Evolutionary conservation across 2,797 vertebrate genomes (phyloP).

Genomic region (Myoxocephalus aenaeus): DNA sequence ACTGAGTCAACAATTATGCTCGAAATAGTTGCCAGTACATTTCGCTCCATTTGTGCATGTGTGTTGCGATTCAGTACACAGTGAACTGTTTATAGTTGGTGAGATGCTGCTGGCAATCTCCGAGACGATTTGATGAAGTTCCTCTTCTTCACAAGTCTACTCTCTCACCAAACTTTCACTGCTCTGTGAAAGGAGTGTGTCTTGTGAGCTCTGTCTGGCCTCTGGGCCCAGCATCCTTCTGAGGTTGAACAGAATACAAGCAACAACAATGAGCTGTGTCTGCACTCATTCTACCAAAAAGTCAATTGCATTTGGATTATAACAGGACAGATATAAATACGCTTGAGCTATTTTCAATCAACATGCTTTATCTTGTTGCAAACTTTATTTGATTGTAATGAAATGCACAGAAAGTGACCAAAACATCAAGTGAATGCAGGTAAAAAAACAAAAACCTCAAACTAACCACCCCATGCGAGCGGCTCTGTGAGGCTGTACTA

Average conservation of each 20-base stretch:
- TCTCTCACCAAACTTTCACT: slow-evolving; percentile 34
- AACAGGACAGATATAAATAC: slow-evolving; percentile 18
- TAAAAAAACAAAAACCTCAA: not conserved
- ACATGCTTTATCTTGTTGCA: not conserved
- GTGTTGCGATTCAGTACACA: slow-evolving; percentile 9
- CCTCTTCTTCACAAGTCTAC: slow-evolving; percentile 14
- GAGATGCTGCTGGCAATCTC: slow-evolving; percentile 42
- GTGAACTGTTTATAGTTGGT: slow-evolving; percentile 29
- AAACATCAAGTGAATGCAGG: slow-evolving; percentile 1
- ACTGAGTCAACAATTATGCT: slow-evolving; percentile 35
- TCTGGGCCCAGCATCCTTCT: slow-evolving; percentile 20
- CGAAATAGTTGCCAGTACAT: slow-evolving; percentile 29
- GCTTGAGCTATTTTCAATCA: slow-evolving; percentile 30
- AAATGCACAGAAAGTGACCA: slow-evolving; percentile 34
- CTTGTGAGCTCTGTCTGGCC: slow-evolving; percentile 22
- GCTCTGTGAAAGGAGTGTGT: slow-evolving; percentile 10
- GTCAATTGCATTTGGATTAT: slow-evolving; percentile 47
- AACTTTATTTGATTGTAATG: slow-evolving; percentile 35
- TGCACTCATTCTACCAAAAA: slow-evolving; percentile 29
- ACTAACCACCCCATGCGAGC: not conserved
- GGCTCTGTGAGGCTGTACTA: too few relatives aligned
- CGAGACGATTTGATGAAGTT: slow-evolving; percentile 45
- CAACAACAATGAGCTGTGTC: slow-evolving; percentile 34
- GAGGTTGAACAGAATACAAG: slow-evolving; percentile 31
- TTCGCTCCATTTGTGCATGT: not conserved